A percentile compares a stretch with the other conserved stretches of the same genome.
Conservation (phyloP, 1,140 invertebrate genomes). For the Drosophila equinoxialis region DNA sequence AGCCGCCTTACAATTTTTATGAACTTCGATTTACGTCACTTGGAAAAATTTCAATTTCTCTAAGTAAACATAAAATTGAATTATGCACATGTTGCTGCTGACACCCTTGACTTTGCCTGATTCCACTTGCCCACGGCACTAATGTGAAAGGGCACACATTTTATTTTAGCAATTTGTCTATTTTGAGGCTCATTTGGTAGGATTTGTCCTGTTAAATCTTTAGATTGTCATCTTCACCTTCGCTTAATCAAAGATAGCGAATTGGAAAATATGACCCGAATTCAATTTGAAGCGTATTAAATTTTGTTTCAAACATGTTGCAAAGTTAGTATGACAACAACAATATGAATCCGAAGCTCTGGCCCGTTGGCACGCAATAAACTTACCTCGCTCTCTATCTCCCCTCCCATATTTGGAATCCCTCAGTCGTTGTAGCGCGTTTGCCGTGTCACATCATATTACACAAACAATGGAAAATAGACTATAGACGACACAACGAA, state of each 20-base stretch:
- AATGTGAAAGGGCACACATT: slow-evolving; percentile 23
- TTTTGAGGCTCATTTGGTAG: slow-evolving; percentile 64
- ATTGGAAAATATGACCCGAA: slow-evolving; percentile 11
- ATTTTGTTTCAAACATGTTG: slow-evolving; percentile 62
- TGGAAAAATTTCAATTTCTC: slow-evolving; percentile 68
- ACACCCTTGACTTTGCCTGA: not conserved
- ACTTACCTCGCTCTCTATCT: not conserved
- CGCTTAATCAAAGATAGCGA: slow-evolving; percentile 50
- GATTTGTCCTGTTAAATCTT: slow-evolving; percentile 14
- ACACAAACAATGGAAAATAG: slow-evolving; percentile 64
- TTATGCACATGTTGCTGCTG: slow-evolving; percentile 52
- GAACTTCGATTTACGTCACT: slow-evolving; percentile 47
- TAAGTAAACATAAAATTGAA: slow-evolving; percentile 71
- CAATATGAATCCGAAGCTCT: slow-evolving; percentile 37
- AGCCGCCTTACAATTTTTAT: slow-evolving; percentile 41
- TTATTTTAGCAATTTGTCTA: slow-evolving; percentile 33
- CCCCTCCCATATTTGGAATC: slow-evolving; percentile 12
- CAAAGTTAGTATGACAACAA: slow-evolving; percentile 51
- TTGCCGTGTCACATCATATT: slow-evolving; percentile 73
- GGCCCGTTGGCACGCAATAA: slow-evolving; percentile 59
- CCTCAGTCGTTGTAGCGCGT: slow-evolving; percentile 34
- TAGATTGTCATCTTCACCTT: slow-evolving; percentile 23
- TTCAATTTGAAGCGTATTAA: slow-evolving; percentile 54
- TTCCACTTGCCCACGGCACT: not conserved
- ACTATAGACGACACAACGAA: not conserved